Percentiles rank a stretch among this genome's conserved stretches.
Conservation (phyloP, 2,888 invertebrate genomes). For the Notocelia uddmanniana region DNA sequence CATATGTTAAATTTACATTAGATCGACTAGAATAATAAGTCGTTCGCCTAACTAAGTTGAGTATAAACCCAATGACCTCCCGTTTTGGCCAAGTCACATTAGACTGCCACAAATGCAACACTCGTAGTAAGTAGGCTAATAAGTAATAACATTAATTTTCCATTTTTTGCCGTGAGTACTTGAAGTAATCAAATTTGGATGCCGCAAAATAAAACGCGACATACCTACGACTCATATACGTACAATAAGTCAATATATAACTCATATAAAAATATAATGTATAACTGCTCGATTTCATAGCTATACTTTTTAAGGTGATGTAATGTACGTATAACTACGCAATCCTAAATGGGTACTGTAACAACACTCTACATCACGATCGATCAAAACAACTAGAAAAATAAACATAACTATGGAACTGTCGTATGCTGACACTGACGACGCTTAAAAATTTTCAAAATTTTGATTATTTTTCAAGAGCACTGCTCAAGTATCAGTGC, state of each 20-base stretch:
- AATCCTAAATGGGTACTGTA: not conserved
- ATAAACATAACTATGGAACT: not conserved
- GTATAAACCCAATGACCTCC: constrained; percentile 2
- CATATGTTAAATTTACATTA: constrained; percentile 22
- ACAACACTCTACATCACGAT: not conserved
- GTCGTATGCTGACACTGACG: no score
- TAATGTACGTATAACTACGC: not conserved
- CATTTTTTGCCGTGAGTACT: not conserved
- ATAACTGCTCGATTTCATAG: not conserved
- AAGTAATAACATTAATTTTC: not conserved
- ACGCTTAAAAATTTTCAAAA: no score
- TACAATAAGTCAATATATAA: not conserved
- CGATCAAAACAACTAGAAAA: not conserved
- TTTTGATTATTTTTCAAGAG: no score
- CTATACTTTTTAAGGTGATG: not conserved
- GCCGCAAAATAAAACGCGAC: not conserved
- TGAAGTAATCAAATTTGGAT: not conserved
- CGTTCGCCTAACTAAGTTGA: constrained; percentile 13
- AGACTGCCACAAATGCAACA: not conserved
- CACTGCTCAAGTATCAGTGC: no score
- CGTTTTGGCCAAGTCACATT: not conserved
- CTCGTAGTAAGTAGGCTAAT: not conserved
- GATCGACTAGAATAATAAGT: constrained; percentile 32
- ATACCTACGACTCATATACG: not conserved
- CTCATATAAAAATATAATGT: not conserved